Conservation (phyloP, 2,888 invertebrate genomes). For the Oligia fasciuncula region DNA sequence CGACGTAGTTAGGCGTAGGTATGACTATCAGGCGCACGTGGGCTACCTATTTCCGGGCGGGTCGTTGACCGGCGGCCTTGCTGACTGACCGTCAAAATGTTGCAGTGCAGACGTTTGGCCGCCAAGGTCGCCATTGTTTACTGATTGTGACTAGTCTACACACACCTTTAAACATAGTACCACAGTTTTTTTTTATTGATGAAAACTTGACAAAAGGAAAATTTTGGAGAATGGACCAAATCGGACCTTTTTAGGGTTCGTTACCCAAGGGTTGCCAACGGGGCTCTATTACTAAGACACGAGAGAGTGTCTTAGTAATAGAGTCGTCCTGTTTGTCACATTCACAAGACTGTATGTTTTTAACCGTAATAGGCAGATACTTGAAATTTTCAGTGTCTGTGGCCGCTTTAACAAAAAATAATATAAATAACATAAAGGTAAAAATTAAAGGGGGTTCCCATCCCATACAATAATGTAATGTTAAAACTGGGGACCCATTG, state of each 20-base stretch:
- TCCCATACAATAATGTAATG: too few species aligned
- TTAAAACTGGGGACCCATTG: too few species aligned
- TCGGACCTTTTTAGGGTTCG: not conserved
- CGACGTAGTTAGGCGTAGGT: slow-evolving; percentile 11
- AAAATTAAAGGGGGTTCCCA: too few species aligned
- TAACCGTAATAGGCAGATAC: too few species aligned
- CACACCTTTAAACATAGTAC: not conserved
- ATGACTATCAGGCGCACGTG: slow-evolving; percentile 64
- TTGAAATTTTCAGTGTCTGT: too few species aligned
- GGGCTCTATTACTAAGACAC: too few species aligned
- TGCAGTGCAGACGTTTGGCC: slow-evolving; percentile 40
- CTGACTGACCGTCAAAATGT: slow-evolving; percentile 65
- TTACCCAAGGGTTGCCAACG: not conserved
- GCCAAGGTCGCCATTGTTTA: slow-evolving; percentile 58
- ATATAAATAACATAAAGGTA: too few species aligned
- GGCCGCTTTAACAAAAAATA: too few species aligned
- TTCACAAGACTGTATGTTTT: too few species aligned
- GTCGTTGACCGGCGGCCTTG: slow-evolving; percentile 75
- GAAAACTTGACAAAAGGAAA: not conserved
- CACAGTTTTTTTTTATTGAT: not conserved
- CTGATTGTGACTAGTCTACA: not conserved
- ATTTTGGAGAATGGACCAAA: not conserved
- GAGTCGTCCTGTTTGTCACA: too few species aligned
- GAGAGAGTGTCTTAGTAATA: too few species aligned
- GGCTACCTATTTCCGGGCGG: slow-evolving; percentile 73